A percentile compares a stretch with the other conserved stretches of the same genome.
Evolutionary conservation across 2,113 vertebrate genomes (phyloP).

Genomic region (Hypomesus transpacificus): DNA sequence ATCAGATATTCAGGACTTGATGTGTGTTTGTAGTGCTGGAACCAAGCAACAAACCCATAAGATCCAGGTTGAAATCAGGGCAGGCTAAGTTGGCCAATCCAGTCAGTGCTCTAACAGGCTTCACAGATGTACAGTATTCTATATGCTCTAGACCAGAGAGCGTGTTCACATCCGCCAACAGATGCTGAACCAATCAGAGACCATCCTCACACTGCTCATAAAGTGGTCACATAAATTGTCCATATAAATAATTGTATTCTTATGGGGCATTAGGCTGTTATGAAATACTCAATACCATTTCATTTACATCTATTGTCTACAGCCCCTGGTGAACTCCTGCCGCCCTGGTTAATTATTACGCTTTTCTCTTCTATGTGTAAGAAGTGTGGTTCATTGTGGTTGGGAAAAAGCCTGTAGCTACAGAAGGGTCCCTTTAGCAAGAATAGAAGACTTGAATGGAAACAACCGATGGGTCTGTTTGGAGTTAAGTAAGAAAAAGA

Average conservation of each 20-base stretch:
- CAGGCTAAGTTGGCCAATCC: background rate
- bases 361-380: conserved; percentile 37
- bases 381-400: conserved; percentile 48
- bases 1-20: background rate
- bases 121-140: background rate
- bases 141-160: background rate
- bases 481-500: conserved; percentile 34
- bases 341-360: conserved; percentile 54
- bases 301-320: conserved; percentile 35
- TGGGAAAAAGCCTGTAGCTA: conserved; percentile 42
- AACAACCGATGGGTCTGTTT: conserved; percentile 51
- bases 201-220: conserved; percentile 24
- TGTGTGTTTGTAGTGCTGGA: conserved; percentile 6
- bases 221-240: conserved; percentile 31
- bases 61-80: background rate
- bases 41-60: conserved; percentile 2
- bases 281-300: conserved; percentile 47
- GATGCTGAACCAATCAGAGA: conserved; percentile 22
- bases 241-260: conserved; percentile 42
- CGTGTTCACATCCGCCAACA: conserved; percentile 14
- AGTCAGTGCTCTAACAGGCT: background rate
- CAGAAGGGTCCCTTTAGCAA: conserved; percentile 54
- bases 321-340: conserved; percentile 47
- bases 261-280: conserved; percentile 12
- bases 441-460: conserved; percentile 53